These are phyloP conservation scores for Panonychus citri DNA, from an alignment of 1,140 invertebrate species.

Conservation along the genomic window DNA sequence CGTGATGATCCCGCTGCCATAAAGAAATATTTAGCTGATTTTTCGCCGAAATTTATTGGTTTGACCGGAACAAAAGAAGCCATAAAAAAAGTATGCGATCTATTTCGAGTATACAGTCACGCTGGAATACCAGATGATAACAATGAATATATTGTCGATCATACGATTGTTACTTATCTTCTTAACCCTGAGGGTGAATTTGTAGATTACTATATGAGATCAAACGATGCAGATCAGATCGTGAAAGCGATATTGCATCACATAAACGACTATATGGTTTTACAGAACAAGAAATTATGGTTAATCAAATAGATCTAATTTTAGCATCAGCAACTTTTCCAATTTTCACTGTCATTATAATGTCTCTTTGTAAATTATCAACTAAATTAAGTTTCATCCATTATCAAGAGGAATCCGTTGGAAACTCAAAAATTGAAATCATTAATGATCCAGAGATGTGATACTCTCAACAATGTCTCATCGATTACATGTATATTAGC, in stretches of 20 bases:
- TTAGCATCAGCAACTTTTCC: too few species aligned
- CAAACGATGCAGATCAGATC: slow-evolving; percentile 36
- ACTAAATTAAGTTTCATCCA: too few species aligned
- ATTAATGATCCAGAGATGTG: too few species aligned
- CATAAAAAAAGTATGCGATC: slow-evolving; percentile 59
- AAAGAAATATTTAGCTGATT: slow-evolving; percentile 75
- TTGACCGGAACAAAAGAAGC: slow-evolving; percentile 77
- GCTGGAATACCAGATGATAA: slow-evolving; percentile 75
- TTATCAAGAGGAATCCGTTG: too few species aligned
- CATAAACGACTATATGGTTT: slow-evolving; percentile 2
- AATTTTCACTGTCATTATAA: too few species aligned
- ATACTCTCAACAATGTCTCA: too few species aligned
- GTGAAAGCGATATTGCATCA: not conserved
- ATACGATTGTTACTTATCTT: slow-evolving; percentile 94
- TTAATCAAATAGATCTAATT: too few species aligned
- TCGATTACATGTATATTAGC: too few species aligned
- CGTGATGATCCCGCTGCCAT: slow-evolving; percentile 66
- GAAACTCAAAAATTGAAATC: too few species aligned
- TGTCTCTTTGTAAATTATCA: too few species aligned
- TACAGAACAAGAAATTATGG: not conserved
- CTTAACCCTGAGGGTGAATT: slow-evolving; percentile 88
- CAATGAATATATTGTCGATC: slow-evolving; percentile 89
- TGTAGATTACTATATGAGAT: slow-evolving; percentile 92
- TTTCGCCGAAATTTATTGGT: slow-evolving; percentile 74
- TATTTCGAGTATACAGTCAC: slow-evolving; percentile 88